phyloP scores from a whole-genome alignment of 2,113 vertebrate species.

The Thunnus maccoyii region DNA sequence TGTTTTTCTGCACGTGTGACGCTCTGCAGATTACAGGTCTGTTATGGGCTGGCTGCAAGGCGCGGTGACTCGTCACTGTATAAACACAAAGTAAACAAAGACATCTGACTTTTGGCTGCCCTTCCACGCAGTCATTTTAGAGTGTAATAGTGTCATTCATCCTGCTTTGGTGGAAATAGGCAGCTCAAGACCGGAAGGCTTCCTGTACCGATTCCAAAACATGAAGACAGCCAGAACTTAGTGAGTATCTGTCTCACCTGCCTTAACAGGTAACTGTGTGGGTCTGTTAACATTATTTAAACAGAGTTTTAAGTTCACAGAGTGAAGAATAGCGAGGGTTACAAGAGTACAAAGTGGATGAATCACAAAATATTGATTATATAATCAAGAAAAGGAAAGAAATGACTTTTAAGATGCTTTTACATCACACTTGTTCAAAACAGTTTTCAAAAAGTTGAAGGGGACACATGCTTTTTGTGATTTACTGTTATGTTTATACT shows the following conservation, averaged over 20 bases:
- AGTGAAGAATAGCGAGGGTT: too few species aligned
- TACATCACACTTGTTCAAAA: too few species aligned
- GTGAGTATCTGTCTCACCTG: not conserved
- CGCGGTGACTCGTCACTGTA: conserved; percentile 55
- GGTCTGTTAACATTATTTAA: too few species aligned
- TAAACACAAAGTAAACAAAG: conserved; percentile 72
- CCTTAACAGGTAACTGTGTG: not conserved
- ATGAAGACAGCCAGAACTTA: not conserved
- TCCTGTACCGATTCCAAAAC: not conserved
- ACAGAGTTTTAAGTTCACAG: too few species aligned
- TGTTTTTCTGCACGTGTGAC: conserved; percentile 35
- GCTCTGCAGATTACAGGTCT: conserved; percentile 62
- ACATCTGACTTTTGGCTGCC: conserved; percentile 73
- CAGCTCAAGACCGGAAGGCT: conserved; percentile 14
- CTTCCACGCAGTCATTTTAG: conserved; percentile 38
- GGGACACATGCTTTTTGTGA: too few species aligned
- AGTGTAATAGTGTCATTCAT: conserved; percentile 54
- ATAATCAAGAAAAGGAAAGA: too few species aligned
- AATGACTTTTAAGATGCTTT: too few species aligned
- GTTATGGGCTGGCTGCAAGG: conserved; percentile 32
- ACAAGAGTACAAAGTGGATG: too few species aligned
- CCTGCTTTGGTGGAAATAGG: conserved; percentile 12
- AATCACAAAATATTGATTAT: too few species aligned
- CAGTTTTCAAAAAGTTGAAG: too few species aligned
- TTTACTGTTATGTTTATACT: too few species aligned